phyloP scores from a whole-genome alignment of 2,113 vertebrate species.

The Columba janthina region DNA sequence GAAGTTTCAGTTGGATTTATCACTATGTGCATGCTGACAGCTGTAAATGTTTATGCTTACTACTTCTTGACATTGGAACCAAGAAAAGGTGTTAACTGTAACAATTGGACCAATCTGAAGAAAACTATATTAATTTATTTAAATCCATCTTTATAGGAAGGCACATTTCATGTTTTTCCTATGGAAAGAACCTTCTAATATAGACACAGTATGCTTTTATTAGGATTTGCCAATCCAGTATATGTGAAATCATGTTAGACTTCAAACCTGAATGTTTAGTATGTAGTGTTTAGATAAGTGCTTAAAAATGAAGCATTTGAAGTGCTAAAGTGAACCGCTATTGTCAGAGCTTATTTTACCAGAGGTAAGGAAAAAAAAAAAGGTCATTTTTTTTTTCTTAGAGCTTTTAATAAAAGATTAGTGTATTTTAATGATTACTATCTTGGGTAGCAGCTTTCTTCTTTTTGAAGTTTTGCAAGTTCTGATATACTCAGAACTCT shows the following conservation, averaged over 20 bases:
- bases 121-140: not conserved
- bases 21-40: not conserved
- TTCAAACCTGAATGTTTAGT: not conserved
- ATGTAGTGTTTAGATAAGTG: not conserved
- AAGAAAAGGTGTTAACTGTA: not conserved
- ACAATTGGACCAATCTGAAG: not conserved
- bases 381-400: not conserved
- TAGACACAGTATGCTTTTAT: not conserved
- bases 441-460: not conserved
- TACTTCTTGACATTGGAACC: not conserved
- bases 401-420: not conserved
- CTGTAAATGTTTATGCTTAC: not conserved
- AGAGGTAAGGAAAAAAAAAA: not conserved
- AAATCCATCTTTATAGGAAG: not conserved
- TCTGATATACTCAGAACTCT: not conserved
- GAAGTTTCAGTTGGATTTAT: not conserved
- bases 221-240: not conserved
- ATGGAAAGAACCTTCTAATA: not conserved
- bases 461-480: not conserved
- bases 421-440: not conserved
- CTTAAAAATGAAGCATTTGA: not conserved
- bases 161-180: not conserved
- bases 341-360: not conserved
- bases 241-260: not conserved
- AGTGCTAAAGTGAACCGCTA: not conserved